Percentiles rank a stretch among this genome's conserved stretches.
Evolutionary conservation across 1,140 invertebrate genomes (phyloP).

Genomic region (Carposina sasakii): DNA sequence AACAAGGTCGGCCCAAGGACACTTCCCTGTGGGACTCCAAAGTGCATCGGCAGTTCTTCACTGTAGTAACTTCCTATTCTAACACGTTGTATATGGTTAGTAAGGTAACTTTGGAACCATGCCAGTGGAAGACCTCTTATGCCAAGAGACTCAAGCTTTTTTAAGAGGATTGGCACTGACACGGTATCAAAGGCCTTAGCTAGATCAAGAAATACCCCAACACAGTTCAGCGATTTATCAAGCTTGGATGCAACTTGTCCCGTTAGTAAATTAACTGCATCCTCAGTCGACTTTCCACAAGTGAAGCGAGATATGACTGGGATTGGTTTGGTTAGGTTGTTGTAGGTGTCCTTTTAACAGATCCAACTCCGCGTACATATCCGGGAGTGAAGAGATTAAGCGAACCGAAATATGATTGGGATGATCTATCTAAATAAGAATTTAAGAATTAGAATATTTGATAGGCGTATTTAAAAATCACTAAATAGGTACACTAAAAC

Average conservation of each 20-base stretch:
- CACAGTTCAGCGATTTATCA: not conserved
- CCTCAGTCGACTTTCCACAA: slow-evolving; percentile 1
- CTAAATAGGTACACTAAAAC: no score
- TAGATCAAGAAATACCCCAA: slow-evolving; percentile 4
- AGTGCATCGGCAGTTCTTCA: slow-evolving; percentile 6
- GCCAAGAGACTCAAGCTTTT: not conserved
- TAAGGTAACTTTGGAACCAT: slow-evolving; percentile 4
- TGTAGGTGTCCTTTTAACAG: no score
- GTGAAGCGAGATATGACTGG: no score
- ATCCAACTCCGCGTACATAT: no score
- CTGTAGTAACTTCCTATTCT: not conserved
- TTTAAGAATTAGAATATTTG: no score
- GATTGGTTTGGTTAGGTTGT: no score
- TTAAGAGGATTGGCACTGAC: no score
- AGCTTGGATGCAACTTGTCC: not conserved
- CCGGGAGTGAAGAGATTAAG: no score
- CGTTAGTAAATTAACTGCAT: not conserved
- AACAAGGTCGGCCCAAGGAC: slow-evolving; percentile 20
- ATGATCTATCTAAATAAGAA: no score
- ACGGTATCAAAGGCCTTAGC: no score
- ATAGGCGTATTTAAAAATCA: no score
- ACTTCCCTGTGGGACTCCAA: slow-evolving; percentile 22
- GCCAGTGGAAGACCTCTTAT: slow-evolving; percentile 1
- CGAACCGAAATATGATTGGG: no score
- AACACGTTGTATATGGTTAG: not conserved